Percentiles rank a stretch among this genome's conserved stretches.
phyloP scores from a whole-genome alignment of 2,888 invertebrate species.

The Chymomyza procnemis region DNA sequence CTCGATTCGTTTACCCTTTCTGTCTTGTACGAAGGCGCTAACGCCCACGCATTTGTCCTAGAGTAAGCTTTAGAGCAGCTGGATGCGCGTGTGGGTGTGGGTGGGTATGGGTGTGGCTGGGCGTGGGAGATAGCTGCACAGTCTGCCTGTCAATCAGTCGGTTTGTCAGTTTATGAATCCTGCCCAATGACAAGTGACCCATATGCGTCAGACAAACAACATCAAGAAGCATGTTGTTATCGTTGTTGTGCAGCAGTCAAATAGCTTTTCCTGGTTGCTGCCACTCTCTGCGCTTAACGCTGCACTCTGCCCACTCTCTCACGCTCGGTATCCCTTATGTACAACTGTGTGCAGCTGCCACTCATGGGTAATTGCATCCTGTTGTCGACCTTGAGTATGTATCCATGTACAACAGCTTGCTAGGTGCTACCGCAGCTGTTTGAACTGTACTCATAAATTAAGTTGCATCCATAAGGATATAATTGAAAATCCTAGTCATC shows the following conservation, averaged over 20 bases:
- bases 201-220: constrained; percentile 30
- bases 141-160: neutral
- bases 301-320: neutral
- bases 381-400: neutral
- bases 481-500: neutral
- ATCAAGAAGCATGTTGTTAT: neutral
- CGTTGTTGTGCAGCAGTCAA: neutral
- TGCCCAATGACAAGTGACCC: constrained; percentile 10
- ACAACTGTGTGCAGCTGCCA: neutral
- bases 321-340: no score
- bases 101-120: no score
- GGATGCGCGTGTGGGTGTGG: no score
- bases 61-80: neutral
- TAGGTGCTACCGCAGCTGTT: neutral
- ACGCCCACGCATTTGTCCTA: neutral
- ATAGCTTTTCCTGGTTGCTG: neutral
- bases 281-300: neutral
- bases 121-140: neutral
- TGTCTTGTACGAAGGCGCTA: neutral
- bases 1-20: neutral
- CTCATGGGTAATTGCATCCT: neutral
- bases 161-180: neutral
- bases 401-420: neutral
- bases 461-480: neutral
- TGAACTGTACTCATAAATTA: neutral